Conservation (phyloP, 2,113 vertebrate species). For the Oreocharis arfaki region DNA sequence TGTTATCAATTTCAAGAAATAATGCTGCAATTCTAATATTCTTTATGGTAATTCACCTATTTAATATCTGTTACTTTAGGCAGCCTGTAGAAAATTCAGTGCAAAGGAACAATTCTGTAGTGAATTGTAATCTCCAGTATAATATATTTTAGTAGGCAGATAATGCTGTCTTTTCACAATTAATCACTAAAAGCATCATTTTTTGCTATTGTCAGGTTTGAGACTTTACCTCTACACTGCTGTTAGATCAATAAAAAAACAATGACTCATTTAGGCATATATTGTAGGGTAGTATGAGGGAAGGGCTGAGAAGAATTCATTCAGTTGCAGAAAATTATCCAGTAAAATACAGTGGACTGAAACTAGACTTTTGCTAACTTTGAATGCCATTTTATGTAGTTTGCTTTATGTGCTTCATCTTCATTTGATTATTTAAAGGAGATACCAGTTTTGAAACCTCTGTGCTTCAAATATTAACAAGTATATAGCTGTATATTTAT, state of each 20-base stretch:
- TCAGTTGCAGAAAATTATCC: not conserved
- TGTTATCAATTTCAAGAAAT: not conserved
- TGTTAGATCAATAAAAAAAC: not conserved
- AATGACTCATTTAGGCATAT: not conserved
- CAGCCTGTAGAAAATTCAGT: not conserved
- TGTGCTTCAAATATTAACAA: not conserved
- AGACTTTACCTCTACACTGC: not conserved
- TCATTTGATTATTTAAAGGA: not conserved
- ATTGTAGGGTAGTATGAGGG: not conserved
- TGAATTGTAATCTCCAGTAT: not conserved
- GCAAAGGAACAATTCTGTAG: not conserved
- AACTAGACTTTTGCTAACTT: not conserved
- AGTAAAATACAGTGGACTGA: not conserved
- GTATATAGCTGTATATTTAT: not conserved
- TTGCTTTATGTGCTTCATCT: not conserved
- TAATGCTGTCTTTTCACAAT: not conserved
- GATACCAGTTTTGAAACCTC: not conserved
- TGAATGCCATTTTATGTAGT: not conserved
- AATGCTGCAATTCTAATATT: not conserved
- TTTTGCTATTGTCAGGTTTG: not conserved
- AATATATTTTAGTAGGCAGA: not conserved
- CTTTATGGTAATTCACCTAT: not conserved
- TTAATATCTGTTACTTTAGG: not conserved
- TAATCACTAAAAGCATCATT: not conserved
- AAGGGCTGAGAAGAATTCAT: not conserved